Conservation (phyloP, 1,140 invertebrate species). For the Oedothorax gibbosus region DNA sequence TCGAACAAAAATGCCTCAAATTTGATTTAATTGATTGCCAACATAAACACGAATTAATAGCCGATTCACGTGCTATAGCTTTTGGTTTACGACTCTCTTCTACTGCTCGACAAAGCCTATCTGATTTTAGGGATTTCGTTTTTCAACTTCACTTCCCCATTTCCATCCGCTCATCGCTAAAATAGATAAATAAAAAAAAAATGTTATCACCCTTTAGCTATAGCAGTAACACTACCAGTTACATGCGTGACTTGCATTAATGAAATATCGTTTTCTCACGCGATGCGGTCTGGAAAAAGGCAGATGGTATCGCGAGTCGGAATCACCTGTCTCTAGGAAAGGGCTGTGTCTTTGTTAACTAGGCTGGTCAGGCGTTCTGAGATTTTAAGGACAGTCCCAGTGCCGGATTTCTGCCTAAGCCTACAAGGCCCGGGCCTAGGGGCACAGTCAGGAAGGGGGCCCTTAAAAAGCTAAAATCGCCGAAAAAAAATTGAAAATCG, state of each 20-base stretch:
- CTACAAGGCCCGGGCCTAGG: no score
- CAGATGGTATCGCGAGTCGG: slow-evolving; percentile 19
- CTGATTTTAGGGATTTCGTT: neutral
- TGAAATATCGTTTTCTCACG: slow-evolving; percentile 51
- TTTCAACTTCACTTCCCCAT: slow-evolving; percentile 16
- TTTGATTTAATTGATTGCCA: slow-evolving; percentile 16
- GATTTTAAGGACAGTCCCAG: no score
- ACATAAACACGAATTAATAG: slow-evolving; percentile 34
- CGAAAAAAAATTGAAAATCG: no score
- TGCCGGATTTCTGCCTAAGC: no score
- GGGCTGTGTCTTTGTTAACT: no score
- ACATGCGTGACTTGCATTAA: slow-evolving; percentile 38
- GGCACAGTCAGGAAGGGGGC: no score
- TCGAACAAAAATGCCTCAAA: neutral
- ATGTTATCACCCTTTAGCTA: slow-evolving; percentile 33
- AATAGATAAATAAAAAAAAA: slow-evolving; percentile 39
- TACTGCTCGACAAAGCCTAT: slow-evolving; percentile 18
- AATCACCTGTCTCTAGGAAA: slow-evolving; percentile 4
- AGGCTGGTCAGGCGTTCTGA: no score
- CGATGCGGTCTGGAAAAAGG: slow-evolving; percentile 14
- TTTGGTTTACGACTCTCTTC: slow-evolving; percentile 20
- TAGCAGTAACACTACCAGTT: slow-evolving; percentile 34
- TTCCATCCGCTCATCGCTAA: slow-evolving; percentile 23
- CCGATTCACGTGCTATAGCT: slow-evolving; percentile 36
- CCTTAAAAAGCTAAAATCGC: no score